Base-by-base conservation (phyloP, 2,113 vertebrate species). In the Clarias gariepinus region DNA sequence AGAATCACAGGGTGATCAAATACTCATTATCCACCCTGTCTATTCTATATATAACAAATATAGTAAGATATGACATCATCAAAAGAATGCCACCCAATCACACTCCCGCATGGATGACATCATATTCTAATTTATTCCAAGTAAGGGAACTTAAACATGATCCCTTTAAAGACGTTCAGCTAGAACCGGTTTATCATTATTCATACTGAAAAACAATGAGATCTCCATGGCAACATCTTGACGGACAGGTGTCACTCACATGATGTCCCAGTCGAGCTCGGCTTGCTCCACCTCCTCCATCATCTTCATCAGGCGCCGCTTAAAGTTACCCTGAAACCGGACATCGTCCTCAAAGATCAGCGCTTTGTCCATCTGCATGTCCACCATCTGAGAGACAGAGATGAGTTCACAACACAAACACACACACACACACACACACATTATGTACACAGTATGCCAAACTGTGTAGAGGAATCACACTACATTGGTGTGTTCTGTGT, bases 261-360 rank as follows among this genome's bases (percentile, higher is more conserved):
- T 98, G 80, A 99, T 94, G 90, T 99, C 98, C 98, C 98, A 99
- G 25, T 97, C 94, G 58, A 94, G 93, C 89, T 96, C 93, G 53
- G 89, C 94, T 55, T 33, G 87, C 88, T 95, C 93, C 91, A 97
- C 94, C 53, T 98, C 96, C 66, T 95, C 93, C 97, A 99, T 96
- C 91, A 98, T 91, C 53, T 1, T 89, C 86, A 90, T 91, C 85
- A 97, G 91, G 8, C 96, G 95, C 0, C 94, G 88, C 36, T 96
- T 97, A 93, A 99, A 98, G 91, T 98, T 96, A 0, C 95, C 95
- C 91, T 97, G 95, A 2, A 99, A 99, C 73, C 97, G 97, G 4
- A 98, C 95, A 0, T 99, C 98, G 0, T 99, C 98, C 92, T 99
- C 98, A 0, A 99, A 95, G 69, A 99, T 92, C 86, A 99, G 87